Conservation (phyloP, 2,113 vertebrate species). For the Tinamus guttatus region DNA sequence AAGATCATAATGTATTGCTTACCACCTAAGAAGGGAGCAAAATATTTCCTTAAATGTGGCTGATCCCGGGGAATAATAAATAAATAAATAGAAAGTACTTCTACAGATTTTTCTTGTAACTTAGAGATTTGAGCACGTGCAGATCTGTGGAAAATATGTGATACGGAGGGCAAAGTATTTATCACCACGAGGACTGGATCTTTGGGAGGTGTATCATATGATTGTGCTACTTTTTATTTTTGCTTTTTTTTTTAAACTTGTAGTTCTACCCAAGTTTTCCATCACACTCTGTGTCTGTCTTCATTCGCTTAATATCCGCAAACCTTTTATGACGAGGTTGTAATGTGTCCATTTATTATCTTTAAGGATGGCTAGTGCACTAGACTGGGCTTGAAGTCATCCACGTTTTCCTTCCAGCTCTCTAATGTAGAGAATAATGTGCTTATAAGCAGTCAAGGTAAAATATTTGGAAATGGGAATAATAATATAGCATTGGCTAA, state of each 20-base stretch:
- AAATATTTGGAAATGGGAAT: constrained; percentile 35
- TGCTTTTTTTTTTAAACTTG: background rate
- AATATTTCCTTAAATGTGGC: background rate
- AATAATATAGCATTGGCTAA: background rate
- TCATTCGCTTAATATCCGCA: background rate
- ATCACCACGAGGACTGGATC: background rate
- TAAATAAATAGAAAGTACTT: background rate
- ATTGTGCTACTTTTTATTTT: background rate
- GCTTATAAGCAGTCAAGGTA: constrained; percentile 34
- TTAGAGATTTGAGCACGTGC: background rate
- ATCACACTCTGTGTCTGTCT: background rate
- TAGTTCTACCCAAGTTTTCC: background rate
- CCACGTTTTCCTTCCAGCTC: background rate
- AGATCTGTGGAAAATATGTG: background rate
- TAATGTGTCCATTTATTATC: background rate
- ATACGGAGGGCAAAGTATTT: background rate
- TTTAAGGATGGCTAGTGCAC: background rate
- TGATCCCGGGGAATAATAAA: background rate
- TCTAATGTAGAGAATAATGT: background rate
- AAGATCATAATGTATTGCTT: background rate
- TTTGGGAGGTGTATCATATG: background rate
- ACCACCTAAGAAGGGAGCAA: constrained; percentile 16
- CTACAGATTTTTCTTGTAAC: background rate
- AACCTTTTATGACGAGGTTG: background rate
- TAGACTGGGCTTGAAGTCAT: background rate